Conservation (phyloP, 2,888 invertebrate genomes). For the Creontiades dilutus region DNA sequence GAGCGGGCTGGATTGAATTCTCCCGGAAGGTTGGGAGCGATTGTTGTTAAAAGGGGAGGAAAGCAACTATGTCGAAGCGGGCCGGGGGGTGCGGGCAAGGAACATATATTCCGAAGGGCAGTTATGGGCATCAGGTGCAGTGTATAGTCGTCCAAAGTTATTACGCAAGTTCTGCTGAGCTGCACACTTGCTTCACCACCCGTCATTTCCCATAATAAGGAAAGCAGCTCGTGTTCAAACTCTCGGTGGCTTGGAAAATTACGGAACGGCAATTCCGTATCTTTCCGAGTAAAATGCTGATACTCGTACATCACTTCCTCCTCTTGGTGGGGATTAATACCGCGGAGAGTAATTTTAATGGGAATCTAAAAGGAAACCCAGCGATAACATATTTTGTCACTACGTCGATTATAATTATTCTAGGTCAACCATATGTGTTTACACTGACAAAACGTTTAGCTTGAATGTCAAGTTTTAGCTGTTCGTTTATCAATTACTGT, state of each 20-base stretch:
- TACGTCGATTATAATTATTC: no score
- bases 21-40: not conserved
- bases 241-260: not conserved
- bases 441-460: no score
- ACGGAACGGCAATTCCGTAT: not conserved
- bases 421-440: no score
- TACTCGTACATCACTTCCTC: no score
- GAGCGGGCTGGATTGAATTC: slow-evolving; percentile 4
- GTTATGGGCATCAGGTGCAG: slow-evolving; percentile 63
- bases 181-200: slow-evolving; percentile 43
- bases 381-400: no score
- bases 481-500: no score
- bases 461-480: no score
- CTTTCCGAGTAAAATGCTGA: not conserved
- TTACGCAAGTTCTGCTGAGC: slow-evolving; percentile 53
- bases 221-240: slow-evolving; percentile 6
- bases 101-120: slow-evolving; percentile 43
- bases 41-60: slow-evolving; percentile 31
- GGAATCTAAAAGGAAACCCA: no score
- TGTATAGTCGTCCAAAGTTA: slow-evolving; percentile 56
- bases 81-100: not conserved
- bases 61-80: not conserved
- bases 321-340: no score
- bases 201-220: slow-evolving; percentile 46
- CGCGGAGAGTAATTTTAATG: no score